phyloP scores from a whole-genome alignment of 1,140 invertebrate species.

The Neuroterus valhalla region DNA sequence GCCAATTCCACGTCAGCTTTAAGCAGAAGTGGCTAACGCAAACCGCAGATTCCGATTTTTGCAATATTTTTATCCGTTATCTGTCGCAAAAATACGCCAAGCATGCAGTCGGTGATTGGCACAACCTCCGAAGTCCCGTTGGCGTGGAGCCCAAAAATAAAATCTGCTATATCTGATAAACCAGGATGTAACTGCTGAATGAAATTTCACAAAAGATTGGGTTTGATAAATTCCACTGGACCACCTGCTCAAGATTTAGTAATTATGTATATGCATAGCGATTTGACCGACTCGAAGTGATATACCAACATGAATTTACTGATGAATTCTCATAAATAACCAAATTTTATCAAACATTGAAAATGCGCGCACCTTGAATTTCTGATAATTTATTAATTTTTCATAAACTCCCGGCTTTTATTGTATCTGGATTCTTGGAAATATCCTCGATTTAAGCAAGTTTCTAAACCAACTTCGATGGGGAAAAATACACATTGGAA shows the following conservation, averaged over 20 bases:
- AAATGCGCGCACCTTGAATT: no score
- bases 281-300: no score
- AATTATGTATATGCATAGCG: not conserved
- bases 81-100: slow-evolving; percentile 52
- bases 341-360: no score
- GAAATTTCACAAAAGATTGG: slow-evolving; percentile 40
- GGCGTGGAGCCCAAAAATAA: slow-evolving; percentile 49
- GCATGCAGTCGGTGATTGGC: slow-evolving; percentile 47
- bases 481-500: no score
- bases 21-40: not conserved
- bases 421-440: no score
- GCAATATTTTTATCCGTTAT: slow-evolving; percentile 55
- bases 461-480: no score
- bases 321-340: no score
- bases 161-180: slow-evolving; percentile 53
- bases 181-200: slow-evolving; percentile 41
- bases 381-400: no score
- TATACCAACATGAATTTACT: no score
- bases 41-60: slow-evolving; percentile 39
- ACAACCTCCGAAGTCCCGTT: slow-evolving; percentile 46
- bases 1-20: slow-evolving; percentile 1
- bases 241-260: not conserved
- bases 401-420: no score
- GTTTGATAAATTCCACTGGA: slow-evolving; percentile 33
- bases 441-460: no score